These are phyloP conservation scores for Nicator chloris DNA, from an alignment of 2,113 vertebrate species.

Conservation along the genomic window DNA sequence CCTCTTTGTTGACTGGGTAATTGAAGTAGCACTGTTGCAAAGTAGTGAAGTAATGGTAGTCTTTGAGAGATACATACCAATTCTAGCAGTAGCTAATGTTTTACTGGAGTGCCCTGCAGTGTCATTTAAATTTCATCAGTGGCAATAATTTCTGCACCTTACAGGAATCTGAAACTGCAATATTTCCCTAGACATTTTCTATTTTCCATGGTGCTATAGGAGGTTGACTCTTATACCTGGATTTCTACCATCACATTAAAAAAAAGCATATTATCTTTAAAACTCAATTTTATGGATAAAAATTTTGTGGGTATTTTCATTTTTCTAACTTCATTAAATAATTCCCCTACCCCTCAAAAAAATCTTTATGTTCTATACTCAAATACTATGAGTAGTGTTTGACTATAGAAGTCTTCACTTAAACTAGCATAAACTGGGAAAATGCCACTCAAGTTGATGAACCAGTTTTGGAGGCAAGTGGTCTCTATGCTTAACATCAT, in stretches of 20 bases:
- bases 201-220: background rate
- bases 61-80: background rate
- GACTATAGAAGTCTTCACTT: background rate
- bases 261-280: background rate
- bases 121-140: background rate
- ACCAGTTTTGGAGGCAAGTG: background rate
- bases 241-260: background rate
- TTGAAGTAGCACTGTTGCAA: background rate
- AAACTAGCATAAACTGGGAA: background rate
- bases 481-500: background rate
- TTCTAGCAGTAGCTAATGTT: background rate
- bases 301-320: background rate
- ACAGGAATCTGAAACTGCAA: background rate
- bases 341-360: background rate
- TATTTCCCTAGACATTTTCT: background rate
- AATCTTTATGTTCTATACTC: background rate
- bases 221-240: background rate
- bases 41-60: background rate
- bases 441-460: background rate
- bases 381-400: background rate
- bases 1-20: background rate
- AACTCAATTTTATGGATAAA: background rate
- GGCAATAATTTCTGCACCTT: background rate
- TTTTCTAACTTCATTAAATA: background rate
- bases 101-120: background rate